A percentile compares a stretch with the other conserved stretches of the same genome.
These are phyloP conservation scores for Dasypus novemcinctus DNA, from an alignment of 2,113 vertebrate genomes.

Conservation along the genomic window DNA sequence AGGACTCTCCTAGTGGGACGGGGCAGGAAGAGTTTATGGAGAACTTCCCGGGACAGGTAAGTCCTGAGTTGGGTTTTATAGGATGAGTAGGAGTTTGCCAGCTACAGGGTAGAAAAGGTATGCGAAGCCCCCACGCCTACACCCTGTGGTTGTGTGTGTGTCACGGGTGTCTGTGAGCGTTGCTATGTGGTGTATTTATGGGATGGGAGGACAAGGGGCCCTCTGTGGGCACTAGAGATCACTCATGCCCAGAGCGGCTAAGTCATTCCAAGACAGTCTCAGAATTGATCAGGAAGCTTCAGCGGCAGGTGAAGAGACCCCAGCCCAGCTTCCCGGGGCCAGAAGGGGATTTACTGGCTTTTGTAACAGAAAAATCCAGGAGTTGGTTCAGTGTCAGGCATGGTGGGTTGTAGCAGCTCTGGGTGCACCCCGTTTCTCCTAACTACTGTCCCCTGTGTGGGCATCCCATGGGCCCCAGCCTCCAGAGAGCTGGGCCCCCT, in stretches of 20 bases:
- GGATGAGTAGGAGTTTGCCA: background rate
- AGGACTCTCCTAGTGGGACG: background rate
- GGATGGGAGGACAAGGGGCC: background rate
- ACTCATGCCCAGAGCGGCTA: background rate
- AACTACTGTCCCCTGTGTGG: background rate
- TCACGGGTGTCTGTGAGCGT: rapidly evolving
- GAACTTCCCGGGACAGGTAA: background rate
- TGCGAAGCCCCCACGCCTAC: background rate
- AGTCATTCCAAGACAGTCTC: background rate
- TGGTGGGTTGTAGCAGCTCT: background rate
- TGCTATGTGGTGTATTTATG: rapidly evolving
- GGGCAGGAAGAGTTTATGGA: background rate
- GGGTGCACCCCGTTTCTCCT: background rate
- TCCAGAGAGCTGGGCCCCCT: background rate
- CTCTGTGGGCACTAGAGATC: background rate
- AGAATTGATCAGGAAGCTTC: background rate
- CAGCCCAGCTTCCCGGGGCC: background rate
- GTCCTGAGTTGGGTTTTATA: background rate
- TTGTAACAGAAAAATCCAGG: background rate
- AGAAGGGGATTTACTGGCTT: background rate
- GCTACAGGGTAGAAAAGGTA: background rate
- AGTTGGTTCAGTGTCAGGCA: background rate
- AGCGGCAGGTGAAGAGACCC: background rate
- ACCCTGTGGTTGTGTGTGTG: no score
- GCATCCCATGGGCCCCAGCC: rapidly evolving